Evolutionary conservation across 2,113 vertebrate species (phyloP).

Genomic region (Myotis lucifugus): DNA sequence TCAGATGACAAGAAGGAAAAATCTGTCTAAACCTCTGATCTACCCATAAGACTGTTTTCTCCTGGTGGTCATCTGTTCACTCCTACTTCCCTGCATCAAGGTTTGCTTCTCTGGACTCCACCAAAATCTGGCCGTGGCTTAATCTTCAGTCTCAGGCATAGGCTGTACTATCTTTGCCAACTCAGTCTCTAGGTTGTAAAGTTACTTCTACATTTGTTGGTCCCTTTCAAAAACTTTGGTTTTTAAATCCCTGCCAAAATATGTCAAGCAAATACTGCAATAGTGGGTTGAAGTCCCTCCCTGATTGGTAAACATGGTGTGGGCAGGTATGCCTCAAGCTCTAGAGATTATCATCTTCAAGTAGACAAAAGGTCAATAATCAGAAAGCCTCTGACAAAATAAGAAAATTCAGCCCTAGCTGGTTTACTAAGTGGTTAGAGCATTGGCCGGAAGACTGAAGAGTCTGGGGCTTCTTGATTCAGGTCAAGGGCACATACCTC

Average conservation of each 20-base stretch:
- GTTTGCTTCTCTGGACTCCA: not conserved
- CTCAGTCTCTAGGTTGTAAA: constrained; percentile 29
- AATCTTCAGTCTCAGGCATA: not conserved
- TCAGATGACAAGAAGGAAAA: not conserved
- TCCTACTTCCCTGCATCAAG: not conserved
- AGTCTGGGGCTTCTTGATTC: too few relatives aligned
- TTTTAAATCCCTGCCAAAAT: constrained; percentile 62
- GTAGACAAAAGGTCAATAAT: constrained; percentile 58
- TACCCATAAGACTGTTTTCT: not conserved
- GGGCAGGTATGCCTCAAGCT: constrained; percentile 33
- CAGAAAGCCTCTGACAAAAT: constrained; percentile 33
- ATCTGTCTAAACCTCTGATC: not conserved
- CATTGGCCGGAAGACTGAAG: too few relatives aligned
- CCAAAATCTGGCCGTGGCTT: not conserved
- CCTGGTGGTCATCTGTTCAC: not conserved
- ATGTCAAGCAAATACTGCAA: constrained; percentile 44
- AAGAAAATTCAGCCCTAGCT: not conserved
- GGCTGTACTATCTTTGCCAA: not conserved
- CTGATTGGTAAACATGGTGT: not conserved
- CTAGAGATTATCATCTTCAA: constrained; percentile 4
- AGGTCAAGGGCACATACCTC: too few relatives aligned
- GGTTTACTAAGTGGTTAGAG: too few relatives aligned
- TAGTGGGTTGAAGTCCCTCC: constrained; percentile 38
- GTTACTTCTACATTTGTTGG: constrained; percentile 6
- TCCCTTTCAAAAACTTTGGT: constrained; percentile 56